Evolutionary conservation across 1,140 invertebrate species (phyloP).

Genomic region (Antheraea pernyi): DNA sequence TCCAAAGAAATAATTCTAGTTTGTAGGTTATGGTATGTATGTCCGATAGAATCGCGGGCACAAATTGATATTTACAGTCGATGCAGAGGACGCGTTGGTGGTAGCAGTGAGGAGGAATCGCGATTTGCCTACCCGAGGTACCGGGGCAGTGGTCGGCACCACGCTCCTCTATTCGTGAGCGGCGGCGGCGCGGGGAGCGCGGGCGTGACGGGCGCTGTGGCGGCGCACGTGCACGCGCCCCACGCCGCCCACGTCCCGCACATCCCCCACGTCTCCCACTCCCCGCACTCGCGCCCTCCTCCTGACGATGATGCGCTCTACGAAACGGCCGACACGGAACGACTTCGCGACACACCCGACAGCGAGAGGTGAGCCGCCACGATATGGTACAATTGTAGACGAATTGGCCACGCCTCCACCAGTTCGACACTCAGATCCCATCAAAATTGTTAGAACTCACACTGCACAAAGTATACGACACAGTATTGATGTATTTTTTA

Average conservation of each 20-base stretch:
- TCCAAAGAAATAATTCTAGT: no score
- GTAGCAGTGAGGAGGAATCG: slow-evolving; percentile 82
- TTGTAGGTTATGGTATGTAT: no score
- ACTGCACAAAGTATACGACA: neutral
- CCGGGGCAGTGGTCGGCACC: slow-evolving; percentile 83
- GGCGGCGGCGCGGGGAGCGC: slow-evolving; percentile 49
- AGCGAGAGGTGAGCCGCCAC: slow-evolving; percentile 87
- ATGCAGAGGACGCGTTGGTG: slow-evolving; percentile 72
- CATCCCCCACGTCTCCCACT: slow-evolving; percentile 69
- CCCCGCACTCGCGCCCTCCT: slow-evolving; percentile 77
- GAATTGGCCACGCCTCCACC: neutral
- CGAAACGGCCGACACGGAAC: slow-evolving; percentile 87
- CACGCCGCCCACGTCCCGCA: slow-evolving; percentile 78
- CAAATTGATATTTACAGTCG: slow-evolving; percentile 48
- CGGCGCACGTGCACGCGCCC: slow-evolving; percentile 84
- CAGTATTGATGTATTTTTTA: neutral
- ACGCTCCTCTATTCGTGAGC: slow-evolving; percentile 71
- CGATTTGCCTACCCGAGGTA: slow-evolving; percentile 89
- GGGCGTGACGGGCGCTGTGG: slow-evolving; percentile 74
- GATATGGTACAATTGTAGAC: neutral
- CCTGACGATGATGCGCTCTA: slow-evolving; percentile 92
- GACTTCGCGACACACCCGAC: slow-evolving; percentile 87
- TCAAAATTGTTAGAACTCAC: slow-evolving; percentile 10
- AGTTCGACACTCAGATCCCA: neutral
- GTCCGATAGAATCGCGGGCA: no score